Conservation (phyloP, 2,888 invertebrate genomes). For the Parthenolecanium corni region DNA sequence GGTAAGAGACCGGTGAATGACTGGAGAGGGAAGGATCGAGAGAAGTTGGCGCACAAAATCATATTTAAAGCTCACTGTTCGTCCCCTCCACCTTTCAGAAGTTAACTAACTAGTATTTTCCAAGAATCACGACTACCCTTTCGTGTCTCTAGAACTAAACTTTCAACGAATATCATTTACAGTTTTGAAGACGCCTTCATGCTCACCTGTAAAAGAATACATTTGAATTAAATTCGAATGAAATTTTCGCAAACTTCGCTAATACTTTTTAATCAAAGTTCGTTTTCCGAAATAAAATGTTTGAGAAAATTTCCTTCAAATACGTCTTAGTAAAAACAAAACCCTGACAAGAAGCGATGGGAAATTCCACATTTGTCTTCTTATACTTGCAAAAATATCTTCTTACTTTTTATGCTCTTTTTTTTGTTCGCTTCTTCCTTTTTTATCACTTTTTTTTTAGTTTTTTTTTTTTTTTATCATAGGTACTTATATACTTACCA, state of each 20-base stretch:
- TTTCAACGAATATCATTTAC: neutral
- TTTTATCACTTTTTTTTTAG: too few species aligned
- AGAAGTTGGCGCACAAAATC: too few species aligned
- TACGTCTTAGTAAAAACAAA: neutral
- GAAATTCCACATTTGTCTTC: conserved; percentile 17
- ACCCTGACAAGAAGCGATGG: conserved; percentile 4
- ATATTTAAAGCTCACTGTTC: conserved; percentile 5
- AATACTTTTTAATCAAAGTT: conserved; percentile 25
- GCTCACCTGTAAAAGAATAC: neutral
- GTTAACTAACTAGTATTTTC: too few species aligned
- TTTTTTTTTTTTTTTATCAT: too few species aligned
- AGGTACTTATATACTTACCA: too few species aligned
- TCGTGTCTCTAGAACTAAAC: too few species aligned
- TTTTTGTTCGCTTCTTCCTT: too few species aligned
- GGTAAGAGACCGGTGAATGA: neutral
- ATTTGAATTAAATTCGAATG: neutral
- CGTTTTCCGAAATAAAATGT: neutral
- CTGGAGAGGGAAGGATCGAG: neutral
- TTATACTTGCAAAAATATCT: conserved; percentile 1
- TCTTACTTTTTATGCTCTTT: too few species aligned
- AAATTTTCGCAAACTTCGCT: conserved; percentile 19
- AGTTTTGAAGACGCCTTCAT: neutral
- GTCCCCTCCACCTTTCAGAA: too few species aligned
- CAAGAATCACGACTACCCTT: too few species aligned
- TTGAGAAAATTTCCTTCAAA: conserved; percentile 4